A percentile compares a stretch with the other conserved stretches of the same genome.
Conservation (phyloP, 1,140 invertebrate species). For the Hycleus cichorii region DNA sequence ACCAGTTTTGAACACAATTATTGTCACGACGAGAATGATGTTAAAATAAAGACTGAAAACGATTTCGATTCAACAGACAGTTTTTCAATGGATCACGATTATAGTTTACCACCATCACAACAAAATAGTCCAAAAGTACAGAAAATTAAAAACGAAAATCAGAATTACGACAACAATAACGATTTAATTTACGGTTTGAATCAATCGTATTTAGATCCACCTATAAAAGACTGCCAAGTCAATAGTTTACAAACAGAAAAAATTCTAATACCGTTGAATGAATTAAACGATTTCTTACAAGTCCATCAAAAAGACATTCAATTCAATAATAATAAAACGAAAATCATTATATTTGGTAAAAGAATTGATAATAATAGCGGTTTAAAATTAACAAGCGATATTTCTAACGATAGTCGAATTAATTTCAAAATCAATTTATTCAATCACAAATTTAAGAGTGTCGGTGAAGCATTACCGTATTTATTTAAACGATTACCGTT, state of each 20-base stretch:
- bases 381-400: neutral
- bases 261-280: conserved; percentile 1
- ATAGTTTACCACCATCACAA: conserved; percentile 16
- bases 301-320: conserved; percentile 3
- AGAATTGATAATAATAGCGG: neutral
- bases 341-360: conserved; percentile 7
- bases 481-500: conserved; percentile 32
- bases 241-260: neutral
- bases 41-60: neutral
- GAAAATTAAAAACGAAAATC: neutral
- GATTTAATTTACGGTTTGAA: conserved; percentile 20
- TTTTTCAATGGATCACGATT: conserved; percentile 21
- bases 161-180: conserved; percentile 7
- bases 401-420: neutral
- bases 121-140: neutral
- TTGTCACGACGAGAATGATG: conserved; percentile 18
- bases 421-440: conserved; percentile 25
- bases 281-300: neutral
- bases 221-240: neutral
- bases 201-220: conserved; percentile 13
- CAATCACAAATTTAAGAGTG: conserved; percentile 26
- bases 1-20: conserved; percentile 27
- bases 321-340: conserved; percentile 1
- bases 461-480: conserved; percentile 29
- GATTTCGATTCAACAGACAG: neutral